phyloP scores from a whole-genome alignment of 2,888 invertebrate genomes.

The Elysia crispata region DNA sequence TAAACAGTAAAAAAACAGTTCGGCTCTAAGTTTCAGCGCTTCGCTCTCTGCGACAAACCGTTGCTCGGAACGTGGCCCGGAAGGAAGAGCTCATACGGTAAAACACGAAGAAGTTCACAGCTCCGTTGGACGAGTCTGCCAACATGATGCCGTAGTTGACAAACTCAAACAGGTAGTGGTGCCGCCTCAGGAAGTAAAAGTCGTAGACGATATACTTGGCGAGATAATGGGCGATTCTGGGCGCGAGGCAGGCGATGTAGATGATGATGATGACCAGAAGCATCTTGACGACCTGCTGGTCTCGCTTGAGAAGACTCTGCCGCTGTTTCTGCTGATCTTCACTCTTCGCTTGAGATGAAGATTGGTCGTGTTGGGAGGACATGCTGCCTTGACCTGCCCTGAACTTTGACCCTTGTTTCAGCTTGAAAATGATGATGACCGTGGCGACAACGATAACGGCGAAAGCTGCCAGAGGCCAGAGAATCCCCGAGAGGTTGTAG shows the following conservation, averaged over 20 bases:
- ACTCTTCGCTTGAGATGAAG: neutral
- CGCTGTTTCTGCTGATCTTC: too few relatives aligned
- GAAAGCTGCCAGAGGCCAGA: conserved; percentile 28
- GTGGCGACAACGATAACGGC: conserved; percentile 25
- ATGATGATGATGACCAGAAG: conserved; percentile 40
- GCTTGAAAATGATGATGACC: conserved; percentile 20
- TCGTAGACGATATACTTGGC: conserved; percentile 44
- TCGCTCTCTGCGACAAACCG: neutral
- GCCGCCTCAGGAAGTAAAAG: conserved; percentile 40
- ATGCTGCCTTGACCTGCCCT: neutral
- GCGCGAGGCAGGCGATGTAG: conserved; percentile 36
- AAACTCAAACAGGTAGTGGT: conserved; percentile 35
- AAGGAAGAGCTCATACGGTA: conserved; percentile 40
- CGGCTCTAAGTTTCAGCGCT: neutral
- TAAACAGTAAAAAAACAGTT: too few relatives aligned
- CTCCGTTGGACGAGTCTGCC: conserved; percentile 19
- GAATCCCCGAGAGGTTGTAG: conserved; percentile 21
- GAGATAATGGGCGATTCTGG: conserved; percentile 38
- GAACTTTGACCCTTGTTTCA: conserved; percentile 15
- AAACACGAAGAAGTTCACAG: conserved; percentile 17
- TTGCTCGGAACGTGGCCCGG: neutral
- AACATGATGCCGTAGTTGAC: conserved; percentile 26
- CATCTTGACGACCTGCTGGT: conserved; percentile 42
- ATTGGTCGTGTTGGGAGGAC: neutral
- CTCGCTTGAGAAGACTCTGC: conserved; percentile 17